These are phyloP conservation scores for Acipenser ruthenus DNA, from an alignment of 2,797 vertebrate species.

Conservation along the genomic window DNA sequence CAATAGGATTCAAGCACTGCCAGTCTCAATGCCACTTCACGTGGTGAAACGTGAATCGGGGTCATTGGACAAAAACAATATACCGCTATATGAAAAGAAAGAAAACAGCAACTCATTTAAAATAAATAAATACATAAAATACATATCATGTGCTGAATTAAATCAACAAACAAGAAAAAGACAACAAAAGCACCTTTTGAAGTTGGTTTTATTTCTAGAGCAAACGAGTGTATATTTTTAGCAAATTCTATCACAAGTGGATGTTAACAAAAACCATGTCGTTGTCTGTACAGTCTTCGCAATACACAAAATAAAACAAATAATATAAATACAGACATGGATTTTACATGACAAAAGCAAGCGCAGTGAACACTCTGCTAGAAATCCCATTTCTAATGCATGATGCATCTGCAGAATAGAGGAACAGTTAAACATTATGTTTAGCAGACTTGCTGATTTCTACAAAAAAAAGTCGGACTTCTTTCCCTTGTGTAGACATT, in stretches of 20 bases:
- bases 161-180: slow-evolving; percentile 8
- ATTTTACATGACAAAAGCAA: slow-evolving; percentile 67
- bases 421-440: slow-evolving; percentile 34
- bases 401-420: slow-evolving; percentile 19
- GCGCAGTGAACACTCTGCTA: slow-evolving; percentile 62
- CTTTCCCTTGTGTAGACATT: slow-evolving; percentile 46
- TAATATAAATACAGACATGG: slow-evolving; percentile 80
- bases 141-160: neutral
- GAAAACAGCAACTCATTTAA: too few species aligned
- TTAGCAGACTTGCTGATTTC: slow-evolving; percentile 48
- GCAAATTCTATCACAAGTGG: slow-evolving; percentile 81
- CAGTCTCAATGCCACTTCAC: too few species aligned
- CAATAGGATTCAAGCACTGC: too few species aligned
- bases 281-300: slow-evolving; percentile 78
- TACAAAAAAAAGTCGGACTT: slow-evolving; percentile 40
- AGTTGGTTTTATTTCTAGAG: slow-evolving; percentile 62
- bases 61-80: too few species aligned
- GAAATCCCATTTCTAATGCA: slow-evolving; percentile 52
- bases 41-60: too few species aligned
- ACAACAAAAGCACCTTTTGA: slow-evolving; percentile 16
- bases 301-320: slow-evolving; percentile 67
- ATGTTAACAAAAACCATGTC: slow-evolving; percentile 54
- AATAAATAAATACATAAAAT: too few species aligned
- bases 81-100: too few species aligned
- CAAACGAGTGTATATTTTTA: slow-evolving; percentile 76